Evolutionary conservation across 2,888 invertebrate species (phyloP).

Genomic region (Megaustenia siamemsis): DNA sequence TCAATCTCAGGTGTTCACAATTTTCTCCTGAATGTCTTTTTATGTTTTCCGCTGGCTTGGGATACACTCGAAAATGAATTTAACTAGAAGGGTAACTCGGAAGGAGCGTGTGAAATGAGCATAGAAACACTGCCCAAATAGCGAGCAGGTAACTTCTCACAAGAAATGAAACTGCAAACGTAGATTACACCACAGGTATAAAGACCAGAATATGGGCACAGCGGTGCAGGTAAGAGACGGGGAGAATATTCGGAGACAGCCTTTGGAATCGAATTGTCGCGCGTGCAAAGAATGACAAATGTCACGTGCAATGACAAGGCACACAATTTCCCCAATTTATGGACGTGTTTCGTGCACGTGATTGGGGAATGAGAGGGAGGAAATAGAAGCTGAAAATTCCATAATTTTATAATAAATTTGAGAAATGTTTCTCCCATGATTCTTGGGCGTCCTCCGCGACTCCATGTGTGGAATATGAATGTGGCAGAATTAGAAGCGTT

Average conservation of each 20-base stretch:
- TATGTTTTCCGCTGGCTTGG: conserved; percentile 30
- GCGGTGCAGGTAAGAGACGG: not conserved
- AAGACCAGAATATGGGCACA: not conserved
- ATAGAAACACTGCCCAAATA: not conserved
- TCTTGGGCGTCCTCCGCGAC: not conserved
- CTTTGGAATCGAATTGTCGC: conserved; percentile 24
- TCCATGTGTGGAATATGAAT: not conserved
- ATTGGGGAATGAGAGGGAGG: conserved; percentile 11
- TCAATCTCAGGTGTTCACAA: conserved; percentile 45
- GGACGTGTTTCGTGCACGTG: conserved; percentile 27
- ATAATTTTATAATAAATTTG: conserved; percentile 26
- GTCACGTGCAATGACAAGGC: conserved; percentile 33
- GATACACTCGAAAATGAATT: conserved; percentile 30
- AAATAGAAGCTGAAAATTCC: conserved; percentile 30
- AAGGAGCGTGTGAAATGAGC: conserved; percentile 42
- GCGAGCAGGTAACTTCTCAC: not conserved
- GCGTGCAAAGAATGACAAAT: conserved; percentile 21
- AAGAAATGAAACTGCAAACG: not conserved
- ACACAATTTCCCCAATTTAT: conserved; percentile 32
- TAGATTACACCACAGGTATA: conserved; percentile 16
- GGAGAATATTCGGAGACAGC: not conserved
- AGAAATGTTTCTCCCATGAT: not conserved
- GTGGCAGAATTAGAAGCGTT: not conserved
- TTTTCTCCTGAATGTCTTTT: conserved; percentile 30
- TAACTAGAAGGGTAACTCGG: conserved; percentile 13